These are phyloP conservation scores for Mastacembelus armatus DNA, from an alignment of 2,797 vertebrate species.

Conservation along the genomic window DNA sequence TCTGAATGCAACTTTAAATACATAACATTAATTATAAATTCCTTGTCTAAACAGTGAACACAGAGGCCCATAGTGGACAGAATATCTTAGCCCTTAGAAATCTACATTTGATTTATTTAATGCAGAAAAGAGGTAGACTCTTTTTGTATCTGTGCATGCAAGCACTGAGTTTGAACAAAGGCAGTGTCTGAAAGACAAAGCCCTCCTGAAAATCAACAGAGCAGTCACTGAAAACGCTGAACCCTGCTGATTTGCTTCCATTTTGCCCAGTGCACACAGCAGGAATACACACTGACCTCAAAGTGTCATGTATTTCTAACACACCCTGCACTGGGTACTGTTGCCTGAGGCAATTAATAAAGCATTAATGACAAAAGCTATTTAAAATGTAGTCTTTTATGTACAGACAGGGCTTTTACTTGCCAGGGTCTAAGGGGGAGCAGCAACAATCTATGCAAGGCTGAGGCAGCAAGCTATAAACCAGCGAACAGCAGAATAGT, in stretches of 20 bases:
- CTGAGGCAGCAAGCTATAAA: conserved; percentile 79
- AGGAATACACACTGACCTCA: conserved; percentile 95
- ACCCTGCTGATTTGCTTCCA: conserved; percentile 91
- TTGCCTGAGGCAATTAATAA: conserved; percentile 98
- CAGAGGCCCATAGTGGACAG: conserved; percentile 29
- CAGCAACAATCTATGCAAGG: conserved; percentile 84
- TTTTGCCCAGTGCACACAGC: conserved; percentile 90
- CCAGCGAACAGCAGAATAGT: conserved; percentile 68
- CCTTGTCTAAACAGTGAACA: conserved; percentile 44
- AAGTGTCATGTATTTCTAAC: conserved; percentile 97
- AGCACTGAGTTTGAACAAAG: conserved; percentile 72
- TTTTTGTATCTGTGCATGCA: conserved; percentile 38
- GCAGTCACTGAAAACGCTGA: conserved; percentile 72
- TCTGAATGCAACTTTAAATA: conserved; percentile 45
- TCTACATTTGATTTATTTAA: conserved; percentile 55
- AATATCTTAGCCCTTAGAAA: conserved; percentile 35
- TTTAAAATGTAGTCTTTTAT: conserved; percentile 96
- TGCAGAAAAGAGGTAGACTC: conserved; percentile 51
- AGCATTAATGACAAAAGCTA: conserved; percentile 99
- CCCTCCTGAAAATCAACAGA: conserved; percentile 65
- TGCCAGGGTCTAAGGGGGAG: conserved; percentile 84
- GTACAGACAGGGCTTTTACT: conserved; percentile 90
- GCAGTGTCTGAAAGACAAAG: conserved; percentile 70
- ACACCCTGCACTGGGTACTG: conserved; percentile 87
- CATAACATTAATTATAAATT: conserved; percentile 76